phyloP scores from a whole-genome alignment of 1,140 invertebrate species.

The Penaeus japonicus region DNA sequence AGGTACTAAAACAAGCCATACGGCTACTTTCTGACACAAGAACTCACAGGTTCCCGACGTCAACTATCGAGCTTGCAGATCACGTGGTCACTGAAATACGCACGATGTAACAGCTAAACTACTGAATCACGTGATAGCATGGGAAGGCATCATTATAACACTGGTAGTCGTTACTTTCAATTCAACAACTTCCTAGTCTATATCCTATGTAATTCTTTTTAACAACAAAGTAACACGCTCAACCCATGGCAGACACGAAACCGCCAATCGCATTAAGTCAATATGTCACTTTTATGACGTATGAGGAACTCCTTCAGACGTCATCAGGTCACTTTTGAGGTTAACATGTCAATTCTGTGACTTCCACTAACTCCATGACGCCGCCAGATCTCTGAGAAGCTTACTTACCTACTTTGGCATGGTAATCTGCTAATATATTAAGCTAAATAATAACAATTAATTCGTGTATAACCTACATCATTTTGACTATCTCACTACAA shows the following conservation, averaged over 20 bases:
- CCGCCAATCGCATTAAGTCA: not conserved
- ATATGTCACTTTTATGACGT: not conserved
- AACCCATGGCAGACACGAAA: not conserved
- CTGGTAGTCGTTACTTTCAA: too few relatives aligned
- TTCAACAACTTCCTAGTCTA: too few relatives aligned
- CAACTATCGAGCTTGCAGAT: too few relatives aligned
- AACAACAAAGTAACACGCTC: too few relatives aligned
- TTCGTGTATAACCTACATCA: slow-evolving; percentile 48
- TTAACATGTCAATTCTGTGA: slow-evolving; percentile 20
- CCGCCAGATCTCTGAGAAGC: slow-evolving; percentile 48
- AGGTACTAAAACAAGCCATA: too few relatives aligned
- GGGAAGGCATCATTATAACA: too few relatives aligned
- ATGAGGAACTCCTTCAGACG: not conserved
- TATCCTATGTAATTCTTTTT: too few relatives aligned
- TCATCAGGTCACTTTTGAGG: slow-evolving; percentile 29
- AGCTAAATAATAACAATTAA: slow-evolving; percentile 48
- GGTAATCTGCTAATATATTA: slow-evolving; percentile 51
- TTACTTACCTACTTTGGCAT: slow-evolving; percentile 55
- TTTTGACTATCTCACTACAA: slow-evolving; percentile 47
- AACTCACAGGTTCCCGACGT: too few relatives aligned
- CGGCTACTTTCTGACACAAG: too few relatives aligned
- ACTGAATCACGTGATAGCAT: too few relatives aligned
- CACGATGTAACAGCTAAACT: too few relatives aligned
- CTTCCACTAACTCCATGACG: slow-evolving; percentile 21
- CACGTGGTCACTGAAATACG: too few relatives aligned